Evolutionary conservation across 2,113 vertebrate species (phyloP).

Genomic region (Glaucidium brasilianum): DNA sequence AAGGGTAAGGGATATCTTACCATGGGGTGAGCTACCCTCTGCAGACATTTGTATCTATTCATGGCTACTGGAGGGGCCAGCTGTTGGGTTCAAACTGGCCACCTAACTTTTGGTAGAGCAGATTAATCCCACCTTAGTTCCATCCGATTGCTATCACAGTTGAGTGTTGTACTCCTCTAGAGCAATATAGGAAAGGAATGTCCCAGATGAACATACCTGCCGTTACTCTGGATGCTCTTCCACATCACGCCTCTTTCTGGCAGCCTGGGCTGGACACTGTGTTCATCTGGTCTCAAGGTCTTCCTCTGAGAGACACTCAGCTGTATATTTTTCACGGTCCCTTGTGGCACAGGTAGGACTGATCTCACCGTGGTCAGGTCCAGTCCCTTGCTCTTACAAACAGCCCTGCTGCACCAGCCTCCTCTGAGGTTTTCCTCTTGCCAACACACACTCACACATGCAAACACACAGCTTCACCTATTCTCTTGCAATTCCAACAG

Average conservation of each 20-base stretch:
- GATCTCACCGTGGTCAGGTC: background rate
- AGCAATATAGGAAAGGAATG: background rate
- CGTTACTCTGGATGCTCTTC: background rate
- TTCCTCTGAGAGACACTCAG: background rate
- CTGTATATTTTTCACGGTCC: background rate
- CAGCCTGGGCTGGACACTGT: background rate
- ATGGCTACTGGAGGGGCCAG: background rate
- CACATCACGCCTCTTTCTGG: background rate
- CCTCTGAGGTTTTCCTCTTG: background rate
- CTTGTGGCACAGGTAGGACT: background rate
- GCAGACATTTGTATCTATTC: background rate
- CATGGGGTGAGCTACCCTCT: background rate
- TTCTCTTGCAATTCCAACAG: background rate
- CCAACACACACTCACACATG: fast-evolving
- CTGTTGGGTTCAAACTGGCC: background rate
- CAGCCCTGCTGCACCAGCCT: background rate
- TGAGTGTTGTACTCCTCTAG: background rate
- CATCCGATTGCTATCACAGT: background rate
- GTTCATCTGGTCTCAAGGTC: background rate
- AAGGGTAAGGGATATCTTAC: background rate
- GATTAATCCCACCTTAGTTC: background rate
- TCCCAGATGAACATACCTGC: background rate
- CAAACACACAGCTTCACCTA: background rate
- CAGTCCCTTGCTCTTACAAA: background rate
- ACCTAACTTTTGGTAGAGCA: background rate